Percentiles rank a stretch among this genome's conserved stretches.
Evolutionary conservation across 2,113 vertebrate species (phyloP).

Genomic region (Struthidea cinerea): DNA sequence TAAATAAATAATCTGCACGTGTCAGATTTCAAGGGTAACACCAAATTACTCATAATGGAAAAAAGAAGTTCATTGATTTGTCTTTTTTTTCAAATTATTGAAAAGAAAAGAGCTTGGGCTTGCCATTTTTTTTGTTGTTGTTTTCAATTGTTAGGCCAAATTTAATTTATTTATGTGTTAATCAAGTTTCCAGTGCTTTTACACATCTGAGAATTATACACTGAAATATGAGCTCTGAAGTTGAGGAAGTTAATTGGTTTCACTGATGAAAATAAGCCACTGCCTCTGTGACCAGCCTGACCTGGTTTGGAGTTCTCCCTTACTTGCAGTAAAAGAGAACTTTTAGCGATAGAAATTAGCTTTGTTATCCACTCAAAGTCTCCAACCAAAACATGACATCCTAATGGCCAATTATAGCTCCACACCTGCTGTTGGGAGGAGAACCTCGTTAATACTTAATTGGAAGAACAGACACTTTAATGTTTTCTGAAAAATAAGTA

Average conservation of each 20-base stretch:
- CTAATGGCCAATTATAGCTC: slow-evolving; percentile 63
- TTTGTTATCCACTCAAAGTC: slow-evolving; percentile 9
- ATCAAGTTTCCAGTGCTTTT: neutral
- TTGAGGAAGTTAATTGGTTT: slow-evolving; percentile 25
- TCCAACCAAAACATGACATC: slow-evolving; percentile 51
- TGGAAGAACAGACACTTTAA: slow-evolving; percentile 33
- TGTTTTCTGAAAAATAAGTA: neutral
- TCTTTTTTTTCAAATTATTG: neutral
- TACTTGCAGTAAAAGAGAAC: slow-evolving; percentile 16
- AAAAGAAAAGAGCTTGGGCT: neutral
- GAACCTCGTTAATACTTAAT: slow-evolving; percentile 15
- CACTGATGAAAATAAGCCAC: neutral
- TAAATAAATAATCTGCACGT: accelerated
- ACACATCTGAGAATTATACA: neutral
- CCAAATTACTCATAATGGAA: neutral
- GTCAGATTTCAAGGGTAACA: neutral
- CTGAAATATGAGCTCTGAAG: neutral
- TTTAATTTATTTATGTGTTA: neutral
- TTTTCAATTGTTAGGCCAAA: neutral
- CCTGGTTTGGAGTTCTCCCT: neutral
- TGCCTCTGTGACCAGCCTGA: neutral
- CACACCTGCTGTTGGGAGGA: slow-evolving; percentile 45
- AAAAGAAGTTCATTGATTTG: neutral
- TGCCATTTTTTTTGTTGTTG: too few relatives aligned
- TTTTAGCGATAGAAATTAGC: neutral